Conservation (phyloP, 2,888 invertebrate genomes). For the Parnassius mnemosyne region DNA sequence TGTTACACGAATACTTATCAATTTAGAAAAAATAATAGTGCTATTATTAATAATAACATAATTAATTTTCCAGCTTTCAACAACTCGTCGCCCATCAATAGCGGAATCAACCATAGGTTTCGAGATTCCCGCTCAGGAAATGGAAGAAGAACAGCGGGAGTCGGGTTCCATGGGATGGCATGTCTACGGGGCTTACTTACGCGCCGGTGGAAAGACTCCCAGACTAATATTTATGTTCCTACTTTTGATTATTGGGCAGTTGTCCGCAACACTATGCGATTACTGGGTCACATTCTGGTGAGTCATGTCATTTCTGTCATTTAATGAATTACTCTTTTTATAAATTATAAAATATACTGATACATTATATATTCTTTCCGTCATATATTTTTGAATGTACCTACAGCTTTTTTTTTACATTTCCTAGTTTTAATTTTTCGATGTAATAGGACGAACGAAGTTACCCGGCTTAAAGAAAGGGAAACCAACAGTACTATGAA, state of each 20-base stretch:
- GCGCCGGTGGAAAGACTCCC: slow-evolving; percentile 79
- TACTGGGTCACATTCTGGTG: slow-evolving; percentile 89
- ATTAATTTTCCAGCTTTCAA: slow-evolving; percentile 52
- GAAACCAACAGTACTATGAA: slow-evolving; percentile 57
- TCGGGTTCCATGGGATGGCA: slow-evolving; percentile 84
- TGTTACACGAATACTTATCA: no score
- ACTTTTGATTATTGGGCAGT: slow-evolving; percentile 82
- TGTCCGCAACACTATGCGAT: slow-evolving; percentile 85
- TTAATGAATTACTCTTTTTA: no score
- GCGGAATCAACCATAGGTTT: slow-evolving; percentile 67
- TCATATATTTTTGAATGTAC: no score
- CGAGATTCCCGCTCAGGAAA: slow-evolving; percentile 73
- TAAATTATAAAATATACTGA: no score
- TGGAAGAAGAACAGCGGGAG: slow-evolving; percentile 82
- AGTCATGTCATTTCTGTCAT: slow-evolving; percentile 23
- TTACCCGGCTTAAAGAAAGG: slow-evolving; percentile 65
- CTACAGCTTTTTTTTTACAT: no score
- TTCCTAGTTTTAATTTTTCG: no score
- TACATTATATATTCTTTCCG: no score
- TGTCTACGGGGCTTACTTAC: slow-evolving; percentile 82
- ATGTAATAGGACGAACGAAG: slow-evolving; percentile 67
- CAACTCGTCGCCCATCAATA: slow-evolving; percentile 69
- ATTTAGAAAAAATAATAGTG: no score
- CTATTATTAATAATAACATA: no score
- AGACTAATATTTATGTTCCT: slow-evolving; percentile 74